These are phyloP conservation scores for Morelia viridis DNA, from an alignment of 2,797 vertebrate genomes.

Conservation along the genomic window DNA sequence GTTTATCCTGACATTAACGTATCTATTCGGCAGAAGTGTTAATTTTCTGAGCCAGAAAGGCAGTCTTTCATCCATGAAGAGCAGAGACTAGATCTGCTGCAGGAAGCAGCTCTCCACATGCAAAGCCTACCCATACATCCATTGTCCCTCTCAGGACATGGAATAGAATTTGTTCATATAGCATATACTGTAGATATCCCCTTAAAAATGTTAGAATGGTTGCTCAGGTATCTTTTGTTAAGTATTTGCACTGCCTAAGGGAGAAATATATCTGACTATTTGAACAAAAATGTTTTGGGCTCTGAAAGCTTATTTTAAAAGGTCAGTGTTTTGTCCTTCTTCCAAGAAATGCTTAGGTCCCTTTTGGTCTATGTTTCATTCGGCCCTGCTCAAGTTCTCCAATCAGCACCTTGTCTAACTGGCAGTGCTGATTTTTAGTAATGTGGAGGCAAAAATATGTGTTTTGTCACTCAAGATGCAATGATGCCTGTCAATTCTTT, in stretches of 20 bases:
- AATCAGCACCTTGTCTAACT: background rate
- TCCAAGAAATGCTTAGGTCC: background rate
- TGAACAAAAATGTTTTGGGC: constrained; percentile 2
- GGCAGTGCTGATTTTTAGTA: background rate
- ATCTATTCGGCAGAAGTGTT: background rate
- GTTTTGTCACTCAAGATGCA: constrained; percentile 4
- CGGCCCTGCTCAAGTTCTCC: background rate
- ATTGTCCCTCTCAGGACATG: background rate
- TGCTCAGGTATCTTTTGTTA: background rate
- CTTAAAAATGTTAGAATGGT: background rate
- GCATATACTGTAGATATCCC: background rate
- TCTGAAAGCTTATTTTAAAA: constrained; percentile 1
- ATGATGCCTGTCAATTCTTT: background rate
- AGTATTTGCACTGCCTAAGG: background rate
- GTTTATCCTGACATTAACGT: background rate
- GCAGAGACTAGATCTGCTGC: background rate
- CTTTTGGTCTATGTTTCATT: constrained; percentile 10
- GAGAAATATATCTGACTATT: background rate
- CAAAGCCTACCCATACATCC: background rate
- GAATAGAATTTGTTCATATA: background rate
- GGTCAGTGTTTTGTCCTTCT: background rate
- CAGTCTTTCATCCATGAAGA: background rate
- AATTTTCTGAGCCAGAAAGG: background rate
- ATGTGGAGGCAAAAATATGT: constrained; percentile 31
- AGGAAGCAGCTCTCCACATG: background rate